Evolutionary conservation across 2,888 invertebrate species (phyloP), one percentile per base, ranked within the genome.

Genomic region (Cheiracanthium punctorium): DNA sequence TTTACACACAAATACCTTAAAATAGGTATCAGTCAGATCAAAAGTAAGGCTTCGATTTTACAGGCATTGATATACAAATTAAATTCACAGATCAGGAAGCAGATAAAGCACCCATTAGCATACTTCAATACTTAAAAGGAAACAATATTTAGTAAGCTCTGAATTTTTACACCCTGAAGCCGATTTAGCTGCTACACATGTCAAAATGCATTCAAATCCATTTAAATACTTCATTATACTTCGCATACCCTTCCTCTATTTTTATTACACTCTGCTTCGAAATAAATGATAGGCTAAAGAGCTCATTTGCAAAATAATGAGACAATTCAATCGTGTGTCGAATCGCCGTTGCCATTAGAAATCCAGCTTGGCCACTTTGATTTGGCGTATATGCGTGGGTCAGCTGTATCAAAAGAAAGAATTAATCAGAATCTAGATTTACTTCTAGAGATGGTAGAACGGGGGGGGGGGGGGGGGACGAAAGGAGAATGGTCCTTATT

Each of bases 281-380:
- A 37, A 32, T 41, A 20, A 37, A 69, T 58, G 28, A 24, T 58
- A 69, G 69, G 32, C 58, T 41, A 58, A 74, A 20, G 20, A 58
- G 20, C 58, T 37, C 69, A 81, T 81, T 81, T 75, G 74, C 74
- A 75, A 81, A 37, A 75, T 81, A 81, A 81, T 81, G 75, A 75
- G 70, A 75, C 69, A 41, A 70, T 75, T 37, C 72, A 58, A 30
- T 29, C 41, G 75, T 58, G 58, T n/a, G n/a, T n/a, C n/a, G n/a
- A n/a, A n/a, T n/a, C n/a, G n/a, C n/a, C n/a, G n/a, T n/a, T n/a
- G 20, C 72, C 41, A 43, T 65, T 80, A 20, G 73, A 70, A 67
- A 17, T 20, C 17, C 30, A 7, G 30, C 7, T 17, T 30, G 43
- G n/a, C n/a, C n/a, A 41, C 43, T 80, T 80, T 65, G 67, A 80